A percentile compares a stretch with the other conserved stretches of the same genome.
Conservation (phyloP, 1,140 invertebrate species). For the Orchestia grillus region DNA sequence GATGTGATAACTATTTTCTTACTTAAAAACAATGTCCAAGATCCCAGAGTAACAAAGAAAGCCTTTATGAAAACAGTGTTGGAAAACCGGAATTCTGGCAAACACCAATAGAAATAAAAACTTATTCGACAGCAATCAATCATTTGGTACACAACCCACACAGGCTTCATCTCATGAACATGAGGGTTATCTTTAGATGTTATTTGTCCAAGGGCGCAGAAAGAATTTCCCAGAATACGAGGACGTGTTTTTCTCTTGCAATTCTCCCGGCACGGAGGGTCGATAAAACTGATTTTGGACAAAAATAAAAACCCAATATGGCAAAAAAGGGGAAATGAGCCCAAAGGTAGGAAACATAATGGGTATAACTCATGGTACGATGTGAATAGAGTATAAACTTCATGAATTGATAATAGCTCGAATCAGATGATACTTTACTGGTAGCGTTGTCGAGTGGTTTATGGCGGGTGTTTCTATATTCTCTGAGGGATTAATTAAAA, state of each 20-base stretch:
- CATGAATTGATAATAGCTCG: too few species aligned
- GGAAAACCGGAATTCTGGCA: background rate
- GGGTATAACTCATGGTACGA: too few species aligned
- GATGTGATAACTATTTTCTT: background rate
- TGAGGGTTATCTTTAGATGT: background rate
- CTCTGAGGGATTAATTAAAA: too few species aligned
- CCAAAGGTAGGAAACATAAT: background rate
- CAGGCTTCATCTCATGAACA: background rate
- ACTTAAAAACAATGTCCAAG: background rate
- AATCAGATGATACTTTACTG: too few species aligned
- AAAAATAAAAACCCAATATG: background rate
- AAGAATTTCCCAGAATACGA: background rate
- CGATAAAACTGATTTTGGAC: background rate
- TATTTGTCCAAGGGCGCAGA: background rate
- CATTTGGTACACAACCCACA: background rate
- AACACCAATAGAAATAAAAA: background rate
- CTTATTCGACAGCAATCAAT: background rate
- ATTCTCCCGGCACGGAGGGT: background rate
- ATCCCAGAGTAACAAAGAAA: background rate
- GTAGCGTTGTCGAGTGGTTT: too few species aligned
- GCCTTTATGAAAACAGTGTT: background rate
- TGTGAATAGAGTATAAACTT: too few species aligned
- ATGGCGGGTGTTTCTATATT: too few species aligned
- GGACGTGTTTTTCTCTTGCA: background rate
- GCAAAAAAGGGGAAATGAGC: background rate